Base-by-base conservation (phyloP, 2,888 invertebrate genomes). In the Buathra laborator region DNA sequence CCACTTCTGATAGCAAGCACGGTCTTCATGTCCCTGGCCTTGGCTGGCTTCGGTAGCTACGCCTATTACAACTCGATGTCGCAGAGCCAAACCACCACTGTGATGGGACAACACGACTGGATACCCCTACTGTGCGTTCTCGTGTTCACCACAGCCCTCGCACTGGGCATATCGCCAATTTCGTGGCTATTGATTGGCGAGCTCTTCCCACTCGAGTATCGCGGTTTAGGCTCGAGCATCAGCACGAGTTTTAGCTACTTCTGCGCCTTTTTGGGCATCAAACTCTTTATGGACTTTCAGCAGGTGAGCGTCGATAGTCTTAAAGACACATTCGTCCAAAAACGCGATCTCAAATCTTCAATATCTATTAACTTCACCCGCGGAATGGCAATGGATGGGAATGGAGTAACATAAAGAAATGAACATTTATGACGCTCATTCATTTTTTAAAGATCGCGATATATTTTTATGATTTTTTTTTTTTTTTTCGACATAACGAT, bases 121-220 rank as follows among this genome's bases (percentile, higher is more conserved):
- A 97, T 98, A 88, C 98, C 98, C 9, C 93, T 98, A 85, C 95
- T 97, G 14, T 97, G 97, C 94, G 97, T 97, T 2, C 94, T 98
- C 86, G 96, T 97, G 44, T 98, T 97, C 93, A 97, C 97, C 1
- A 96, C 97, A 83, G 97, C 97, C 62, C 97, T 97, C 92, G 97
- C 97, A n/a, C 94, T 98, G 89, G 98, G 98, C 74, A 97, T 98
- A 94, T 97, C 97, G 92, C 98, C 98, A 37, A 97, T 98, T 91
- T 97, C 98, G 44, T 97, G 97, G 97, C 94, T 98, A 86, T 94
- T 98, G 90, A 97, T 97, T 90, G 97, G 97, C 81, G 97, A 97
- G 93, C 94, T 98, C 79, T 97, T 98, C 94, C 97, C 98, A 70
- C 93, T 97, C 83, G 97, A 97, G 93, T 97, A 96, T 93, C 95